phyloP scores from a whole-genome alignment of 2,113 vertebrate species.

The Apaloderma vittatum region DNA sequence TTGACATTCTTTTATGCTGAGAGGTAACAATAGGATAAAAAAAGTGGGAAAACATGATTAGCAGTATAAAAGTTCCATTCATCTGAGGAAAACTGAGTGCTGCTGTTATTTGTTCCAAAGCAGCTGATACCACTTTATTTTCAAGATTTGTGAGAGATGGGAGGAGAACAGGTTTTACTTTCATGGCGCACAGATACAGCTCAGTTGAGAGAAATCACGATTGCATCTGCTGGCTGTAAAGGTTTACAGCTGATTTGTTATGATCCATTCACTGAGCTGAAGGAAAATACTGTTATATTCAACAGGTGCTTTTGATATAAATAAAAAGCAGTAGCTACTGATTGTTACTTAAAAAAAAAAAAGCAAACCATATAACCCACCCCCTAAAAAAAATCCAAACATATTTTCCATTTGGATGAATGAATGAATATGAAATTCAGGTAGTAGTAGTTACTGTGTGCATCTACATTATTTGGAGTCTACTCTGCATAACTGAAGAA shows the following conservation, averaged over 20 bases:
- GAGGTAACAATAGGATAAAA: not conserved
- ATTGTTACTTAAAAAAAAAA: not conserved
- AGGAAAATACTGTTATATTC: not conserved
- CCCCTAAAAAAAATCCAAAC: no score
- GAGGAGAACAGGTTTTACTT: not conserved
- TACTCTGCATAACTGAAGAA: not conserved
- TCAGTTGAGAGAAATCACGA: not conserved
- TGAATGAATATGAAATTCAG: not conserved
- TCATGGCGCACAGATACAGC: not conserved
- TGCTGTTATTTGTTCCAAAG: not conserved
- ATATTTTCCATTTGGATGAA: not conserved
- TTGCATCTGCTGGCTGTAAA: not conserved
- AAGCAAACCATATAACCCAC: no score
- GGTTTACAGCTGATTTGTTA: constrained; percentile 29
- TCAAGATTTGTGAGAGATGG: not conserved
- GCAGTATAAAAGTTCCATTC: not conserved
- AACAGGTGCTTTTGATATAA: not conserved
- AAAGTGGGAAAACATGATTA: not conserved
- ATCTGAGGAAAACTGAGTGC: not conserved
- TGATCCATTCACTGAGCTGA: constrained; percentile 2
- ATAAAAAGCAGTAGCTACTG: not conserved
- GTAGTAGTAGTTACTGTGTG: not conserved
- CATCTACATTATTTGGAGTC: not conserved
- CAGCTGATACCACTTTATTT: constrained; percentile 5
- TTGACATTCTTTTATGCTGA: not conserved